Conservation (phyloP, 92 coral and sea anemone species). For the Palythoa grandiflora region DNA sequence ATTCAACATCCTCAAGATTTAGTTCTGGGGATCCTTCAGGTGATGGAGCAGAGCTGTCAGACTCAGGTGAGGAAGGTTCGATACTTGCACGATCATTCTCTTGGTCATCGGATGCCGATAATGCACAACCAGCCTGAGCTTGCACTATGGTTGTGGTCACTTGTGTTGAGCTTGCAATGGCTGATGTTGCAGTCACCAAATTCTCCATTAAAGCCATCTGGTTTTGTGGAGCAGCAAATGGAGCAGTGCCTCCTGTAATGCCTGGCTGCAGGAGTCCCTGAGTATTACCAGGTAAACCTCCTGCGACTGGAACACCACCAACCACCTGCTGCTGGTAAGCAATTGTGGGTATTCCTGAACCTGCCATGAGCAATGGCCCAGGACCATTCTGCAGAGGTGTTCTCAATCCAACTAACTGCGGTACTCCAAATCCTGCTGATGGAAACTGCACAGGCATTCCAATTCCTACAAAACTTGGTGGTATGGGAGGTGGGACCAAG, state of each 20-base stretch:
- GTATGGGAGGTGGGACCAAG: conserved; percentile 44
- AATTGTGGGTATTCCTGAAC: conserved; percentile 25
- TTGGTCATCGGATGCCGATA: conserved; percentile 44
- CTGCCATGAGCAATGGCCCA: conserved; percentile 7
- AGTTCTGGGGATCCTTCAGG: conserved; percentile 98
- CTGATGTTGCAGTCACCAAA: conserved; percentile 8
- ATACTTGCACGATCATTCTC: conserved; percentile 50
- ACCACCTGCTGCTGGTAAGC: conserved; percentile 40
- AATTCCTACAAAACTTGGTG: conserved; percentile 33
- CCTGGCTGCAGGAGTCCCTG: conserved; percentile 6
- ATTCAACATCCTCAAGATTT: conserved; percentile 80
- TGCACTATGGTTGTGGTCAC: conserved; percentile 52
- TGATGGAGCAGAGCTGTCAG: conserved; percentile 95
- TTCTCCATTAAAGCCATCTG: conserved; percentile 8
- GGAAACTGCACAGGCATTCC: conserved; percentile 48
- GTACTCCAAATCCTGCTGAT: conserved; percentile 36
- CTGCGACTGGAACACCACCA: background rate
- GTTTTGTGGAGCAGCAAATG: conserved; percentile 12
- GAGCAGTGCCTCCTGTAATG: conserved; percentile 12
- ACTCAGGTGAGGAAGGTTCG: conserved; percentile 78
- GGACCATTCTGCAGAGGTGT: conserved; percentile 39
- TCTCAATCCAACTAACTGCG: conserved; percentile 25
- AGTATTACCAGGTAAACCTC: background rate
- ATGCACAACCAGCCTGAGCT: conserved; percentile 46
- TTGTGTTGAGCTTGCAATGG: conserved; percentile 17